A percentile compares a stretch with the other conserved stretches of the same genome.
phyloP scores from a whole-genome alignment of 2,113 vertebrate species.

The Litocranius walleri region DNA sequence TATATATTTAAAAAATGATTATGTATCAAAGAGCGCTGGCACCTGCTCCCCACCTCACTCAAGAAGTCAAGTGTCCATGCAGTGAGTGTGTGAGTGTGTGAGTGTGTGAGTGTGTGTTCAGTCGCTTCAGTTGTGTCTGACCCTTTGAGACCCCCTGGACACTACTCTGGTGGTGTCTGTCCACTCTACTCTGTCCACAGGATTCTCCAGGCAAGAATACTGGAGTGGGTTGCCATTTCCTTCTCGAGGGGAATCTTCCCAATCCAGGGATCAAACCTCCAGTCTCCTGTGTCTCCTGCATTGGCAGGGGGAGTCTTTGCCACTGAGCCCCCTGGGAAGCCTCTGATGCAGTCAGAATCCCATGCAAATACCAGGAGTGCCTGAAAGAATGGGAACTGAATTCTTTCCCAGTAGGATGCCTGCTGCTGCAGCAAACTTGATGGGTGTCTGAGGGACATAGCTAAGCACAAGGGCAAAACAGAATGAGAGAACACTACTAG shows the following conservation, averaged over 20 bases:
- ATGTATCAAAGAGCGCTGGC: not conserved
- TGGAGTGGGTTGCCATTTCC: not conserved
- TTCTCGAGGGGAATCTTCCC: not conserved
- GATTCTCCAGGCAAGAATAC: not conserved
- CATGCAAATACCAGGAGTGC: not conserved
- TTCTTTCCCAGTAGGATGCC: not conserved
- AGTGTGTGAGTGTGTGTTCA: not conserved
- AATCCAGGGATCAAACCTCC: not conserved
- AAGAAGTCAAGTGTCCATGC: not conserved
- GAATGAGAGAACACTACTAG: not conserved
- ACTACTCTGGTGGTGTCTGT: not conserved
- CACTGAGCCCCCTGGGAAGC: not conserved
- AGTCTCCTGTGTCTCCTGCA: not conserved
- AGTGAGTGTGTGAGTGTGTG: not conserved
- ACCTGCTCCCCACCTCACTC: not conserved
- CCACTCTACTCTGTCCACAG: accelerated
- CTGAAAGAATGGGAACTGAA: not conserved
- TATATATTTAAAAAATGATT: not conserved
- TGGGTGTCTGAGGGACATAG: not conserved
- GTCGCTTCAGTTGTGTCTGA: not conserved
- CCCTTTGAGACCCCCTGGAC: not conserved
- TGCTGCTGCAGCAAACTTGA: not conserved
- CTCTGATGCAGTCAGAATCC: not conserved
- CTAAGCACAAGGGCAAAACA: not conserved
- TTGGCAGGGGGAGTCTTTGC: not conserved